Conservation (phyloP, 2,888 invertebrate species). For the Smittia sp. region DNA sequence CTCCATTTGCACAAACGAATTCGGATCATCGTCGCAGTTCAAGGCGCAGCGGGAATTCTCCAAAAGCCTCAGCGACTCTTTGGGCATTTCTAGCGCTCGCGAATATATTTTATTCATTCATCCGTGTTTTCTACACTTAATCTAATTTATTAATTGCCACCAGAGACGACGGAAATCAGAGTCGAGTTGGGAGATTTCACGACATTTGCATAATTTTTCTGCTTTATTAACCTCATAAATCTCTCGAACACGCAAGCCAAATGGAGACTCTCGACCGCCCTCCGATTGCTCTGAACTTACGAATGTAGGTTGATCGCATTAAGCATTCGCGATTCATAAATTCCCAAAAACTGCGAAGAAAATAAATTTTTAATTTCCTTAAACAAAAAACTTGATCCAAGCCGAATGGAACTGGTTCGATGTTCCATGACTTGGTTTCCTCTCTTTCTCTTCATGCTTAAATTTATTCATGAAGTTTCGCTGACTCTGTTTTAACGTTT, state of each 20-base stretch:
- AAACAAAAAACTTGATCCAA: neutral
- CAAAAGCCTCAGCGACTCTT: no score
- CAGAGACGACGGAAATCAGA: neutral
- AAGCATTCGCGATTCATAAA: slow-evolving; percentile 4
- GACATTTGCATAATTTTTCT: no score
- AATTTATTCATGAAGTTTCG: slow-evolving; percentile 4
- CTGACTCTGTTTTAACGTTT: neutral
- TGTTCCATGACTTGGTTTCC: neutral
- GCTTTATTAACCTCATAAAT: neutral
- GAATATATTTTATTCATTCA: no score
- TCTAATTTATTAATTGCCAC: neutral
- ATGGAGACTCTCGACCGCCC: neutral
- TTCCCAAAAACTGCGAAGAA: neutral
- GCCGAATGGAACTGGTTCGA: neutral
- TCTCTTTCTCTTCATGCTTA: neutral
- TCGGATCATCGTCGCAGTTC: no score
- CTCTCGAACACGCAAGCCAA: neutral
- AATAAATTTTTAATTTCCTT: neutral
- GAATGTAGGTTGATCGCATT: slow-evolving; percentile 6
- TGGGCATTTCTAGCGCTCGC: no score
- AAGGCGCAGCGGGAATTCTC: no score
- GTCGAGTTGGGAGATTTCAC: neutral
- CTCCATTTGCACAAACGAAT: no score
- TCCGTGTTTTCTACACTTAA: no score
- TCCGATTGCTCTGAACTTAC: neutral